phyloP scores from a whole-genome alignment of 2,888 invertebrate species.

The Dascillus cervinus region DNA sequence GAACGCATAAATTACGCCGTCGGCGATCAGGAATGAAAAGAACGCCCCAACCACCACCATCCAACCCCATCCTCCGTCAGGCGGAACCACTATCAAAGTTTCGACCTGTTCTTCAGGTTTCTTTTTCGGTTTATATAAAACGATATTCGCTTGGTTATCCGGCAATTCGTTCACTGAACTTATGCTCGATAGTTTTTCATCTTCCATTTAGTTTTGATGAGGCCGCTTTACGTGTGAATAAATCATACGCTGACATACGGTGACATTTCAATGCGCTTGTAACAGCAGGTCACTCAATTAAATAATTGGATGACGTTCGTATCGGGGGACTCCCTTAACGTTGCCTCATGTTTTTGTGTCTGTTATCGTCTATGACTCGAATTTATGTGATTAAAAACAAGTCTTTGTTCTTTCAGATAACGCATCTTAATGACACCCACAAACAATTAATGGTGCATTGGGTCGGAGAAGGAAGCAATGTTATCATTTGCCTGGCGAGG shows the following conservation, averaged over 20 bases:
- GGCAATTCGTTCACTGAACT: not conserved
- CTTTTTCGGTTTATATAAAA: not conserved
- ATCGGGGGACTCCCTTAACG: too few relatives aligned
- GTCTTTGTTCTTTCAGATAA: conserved; percentile 69
- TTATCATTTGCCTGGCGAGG: conserved; percentile 78
- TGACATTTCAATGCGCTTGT: too few relatives aligned
- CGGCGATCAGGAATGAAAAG: conserved; percentile 83
- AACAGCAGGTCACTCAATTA: too few relatives aligned
- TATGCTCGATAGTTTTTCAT: not conserved
- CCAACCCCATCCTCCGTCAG: conserved; percentile 95
- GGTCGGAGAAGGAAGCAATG: conserved; percentile 82
- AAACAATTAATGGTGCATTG: conserved; percentile 88
- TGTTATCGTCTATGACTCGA: too few relatives aligned
- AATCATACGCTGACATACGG: too few relatives aligned
- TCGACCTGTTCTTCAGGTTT: conserved; percentile 9
- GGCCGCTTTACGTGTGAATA: too few relatives aligned
- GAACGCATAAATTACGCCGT: conserved; percentile 84
- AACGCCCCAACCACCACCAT: conserved; percentile 80
- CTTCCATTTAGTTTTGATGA: conserved; percentile 1
- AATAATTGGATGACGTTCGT: too few relatives aligned
- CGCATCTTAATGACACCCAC: conserved; percentile 74
- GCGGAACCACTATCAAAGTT: conserved; percentile 53
- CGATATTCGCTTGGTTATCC: not conserved
- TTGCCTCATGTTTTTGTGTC: too few relatives aligned
- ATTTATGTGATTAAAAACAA: too few relatives aligned